These are phyloP conservation scores for Temnothorax curvispinosus DNA, from an alignment of 1,140 invertebrate species.

Conservation along the genomic window DNA sequence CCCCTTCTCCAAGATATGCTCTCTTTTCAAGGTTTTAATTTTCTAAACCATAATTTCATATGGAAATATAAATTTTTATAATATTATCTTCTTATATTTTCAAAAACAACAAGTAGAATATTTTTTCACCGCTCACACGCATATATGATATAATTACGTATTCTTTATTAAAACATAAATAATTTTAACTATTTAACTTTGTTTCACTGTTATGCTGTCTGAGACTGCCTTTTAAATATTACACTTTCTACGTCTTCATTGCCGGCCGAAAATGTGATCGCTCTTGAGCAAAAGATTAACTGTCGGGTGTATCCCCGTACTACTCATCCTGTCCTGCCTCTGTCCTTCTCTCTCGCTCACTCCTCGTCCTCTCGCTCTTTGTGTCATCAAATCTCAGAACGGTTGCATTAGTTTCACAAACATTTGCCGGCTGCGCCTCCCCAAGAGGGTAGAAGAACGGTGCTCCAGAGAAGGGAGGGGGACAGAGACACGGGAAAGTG, in stretches of 20 bases:
- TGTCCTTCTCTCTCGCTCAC: not conserved
- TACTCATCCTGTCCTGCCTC: conserved; percentile 1
- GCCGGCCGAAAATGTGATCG: conserved; percentile 30
- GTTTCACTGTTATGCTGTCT: not conserved
- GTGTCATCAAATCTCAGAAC: conserved; percentile 72
- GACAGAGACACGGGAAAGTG: conserved; percentile 70
- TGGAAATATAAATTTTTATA: not conserved
- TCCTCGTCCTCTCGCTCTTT: conserved; percentile 50
- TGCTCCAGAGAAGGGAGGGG: conserved; percentile 10
- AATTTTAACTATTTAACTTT: not conserved
- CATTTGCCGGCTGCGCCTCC: conserved; percentile 72
- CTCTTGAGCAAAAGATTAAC: conserved; percentile 50
- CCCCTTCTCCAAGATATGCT: not conserved
- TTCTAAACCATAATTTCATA: conserved; percentile 8
- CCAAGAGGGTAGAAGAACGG: conserved; percentile 62
- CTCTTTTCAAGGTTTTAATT: conserved; percentile 32
- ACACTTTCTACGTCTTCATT: not conserved
- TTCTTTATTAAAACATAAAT: not conserved
- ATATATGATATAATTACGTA: not conserved
- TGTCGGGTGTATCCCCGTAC: not conserved
- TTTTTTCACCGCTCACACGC: not conserved
- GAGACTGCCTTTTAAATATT: not conserved
- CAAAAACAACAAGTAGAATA: not conserved
- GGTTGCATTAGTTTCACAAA: conserved; percentile 75
- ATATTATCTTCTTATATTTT: not conserved